phyloP scores from a whole-genome alignment of 2,113 vertebrate species.

The Corapipo altera region DNA sequence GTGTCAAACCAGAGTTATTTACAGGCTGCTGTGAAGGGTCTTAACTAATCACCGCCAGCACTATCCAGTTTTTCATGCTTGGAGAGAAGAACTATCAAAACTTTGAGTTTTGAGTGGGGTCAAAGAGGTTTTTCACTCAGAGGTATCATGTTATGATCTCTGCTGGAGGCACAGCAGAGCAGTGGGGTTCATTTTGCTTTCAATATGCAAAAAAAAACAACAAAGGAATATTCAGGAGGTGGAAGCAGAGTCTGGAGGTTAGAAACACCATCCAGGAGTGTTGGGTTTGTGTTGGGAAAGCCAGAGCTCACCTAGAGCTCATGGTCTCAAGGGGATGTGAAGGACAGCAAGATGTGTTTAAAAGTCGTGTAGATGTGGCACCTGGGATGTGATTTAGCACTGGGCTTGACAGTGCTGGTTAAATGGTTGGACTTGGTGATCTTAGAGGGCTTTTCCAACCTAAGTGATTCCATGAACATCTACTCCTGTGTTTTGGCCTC shows the following conservation, averaged over 20 bases:
- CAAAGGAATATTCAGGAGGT: background rate
- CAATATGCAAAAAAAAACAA: background rate
- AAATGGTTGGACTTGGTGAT: background rate
- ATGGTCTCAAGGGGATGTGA: background rate
- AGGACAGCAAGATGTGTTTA: background rate
- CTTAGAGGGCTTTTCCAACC: background rate
- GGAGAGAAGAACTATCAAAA: background rate
- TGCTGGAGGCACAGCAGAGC: background rate
- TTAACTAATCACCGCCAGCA: background rate
- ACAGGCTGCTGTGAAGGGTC: background rate
- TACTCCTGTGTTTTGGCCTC: fast-evolving
- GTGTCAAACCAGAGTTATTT: constrained; percentile 26
- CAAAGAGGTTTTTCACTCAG: background rate
- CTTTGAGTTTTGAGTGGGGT: background rate
- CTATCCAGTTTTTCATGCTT: background rate
- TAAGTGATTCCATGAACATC: background rate
- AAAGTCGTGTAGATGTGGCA: background rate
- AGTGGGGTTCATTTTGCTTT: background rate
- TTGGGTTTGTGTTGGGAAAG: background rate
- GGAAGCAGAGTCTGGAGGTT: background rate
- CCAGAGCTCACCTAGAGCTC: background rate
- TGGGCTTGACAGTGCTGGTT: background rate
- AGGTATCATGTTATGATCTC: background rate
- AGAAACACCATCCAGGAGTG: fast-evolving
- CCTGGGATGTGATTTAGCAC: background rate